Conservation (phyloP, 1,140 invertebrate genomes). For the Tetranychus urticae region DNA sequence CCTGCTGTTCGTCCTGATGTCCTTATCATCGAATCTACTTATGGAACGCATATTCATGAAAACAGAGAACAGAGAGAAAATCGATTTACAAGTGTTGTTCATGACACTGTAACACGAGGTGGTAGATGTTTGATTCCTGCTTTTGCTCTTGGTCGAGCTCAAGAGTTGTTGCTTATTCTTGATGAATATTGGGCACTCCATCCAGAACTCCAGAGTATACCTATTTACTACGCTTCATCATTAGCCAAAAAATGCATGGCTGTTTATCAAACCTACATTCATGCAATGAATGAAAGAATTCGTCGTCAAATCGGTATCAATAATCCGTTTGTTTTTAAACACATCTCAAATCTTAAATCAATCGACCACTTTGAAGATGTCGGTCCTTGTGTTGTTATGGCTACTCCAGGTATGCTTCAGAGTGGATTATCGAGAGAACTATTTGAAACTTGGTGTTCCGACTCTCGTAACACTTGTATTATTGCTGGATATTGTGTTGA, state of each 20-base stretch:
- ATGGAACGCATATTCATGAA: constrained; percentile 97
- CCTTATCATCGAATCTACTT: constrained; percentile 92
- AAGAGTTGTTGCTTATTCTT: constrained; percentile 81
- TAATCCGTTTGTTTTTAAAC: constrained; percentile 97
- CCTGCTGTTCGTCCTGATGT: constrained; percentile 87
- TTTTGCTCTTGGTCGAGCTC: constrained; percentile 89
- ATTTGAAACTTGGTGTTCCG: constrained; percentile 96
- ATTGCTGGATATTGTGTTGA: constrained; percentile 98
- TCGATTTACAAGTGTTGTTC: constrained; percentile 73
- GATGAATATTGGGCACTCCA: constrained; percentile 97
- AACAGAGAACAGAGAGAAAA: constrained; percentile 85
- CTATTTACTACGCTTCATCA: constrained; percentile 97
- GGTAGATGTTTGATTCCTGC: constrained; percentile 94
- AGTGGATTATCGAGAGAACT: constrained; percentile 86
- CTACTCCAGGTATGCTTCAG: constrained; percentile 99
- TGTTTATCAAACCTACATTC: constrained; percentile 97
- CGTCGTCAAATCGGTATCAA: constrained; percentile 84
- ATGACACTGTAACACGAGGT: constrained; percentile 83
- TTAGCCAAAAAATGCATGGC: constrained; percentile 99
- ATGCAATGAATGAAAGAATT: constrained; percentile 98
- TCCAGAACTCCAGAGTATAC: constrained; percentile 93
- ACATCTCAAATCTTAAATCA: constrained; percentile 94
- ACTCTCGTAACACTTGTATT: constrained; percentile 90
- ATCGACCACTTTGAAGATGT: constrained; percentile 99
- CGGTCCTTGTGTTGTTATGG: constrained; percentile 96